Base-by-base conservation (phyloP, 2,888 invertebrate species). In the Thymelicus lineola region DNA sequence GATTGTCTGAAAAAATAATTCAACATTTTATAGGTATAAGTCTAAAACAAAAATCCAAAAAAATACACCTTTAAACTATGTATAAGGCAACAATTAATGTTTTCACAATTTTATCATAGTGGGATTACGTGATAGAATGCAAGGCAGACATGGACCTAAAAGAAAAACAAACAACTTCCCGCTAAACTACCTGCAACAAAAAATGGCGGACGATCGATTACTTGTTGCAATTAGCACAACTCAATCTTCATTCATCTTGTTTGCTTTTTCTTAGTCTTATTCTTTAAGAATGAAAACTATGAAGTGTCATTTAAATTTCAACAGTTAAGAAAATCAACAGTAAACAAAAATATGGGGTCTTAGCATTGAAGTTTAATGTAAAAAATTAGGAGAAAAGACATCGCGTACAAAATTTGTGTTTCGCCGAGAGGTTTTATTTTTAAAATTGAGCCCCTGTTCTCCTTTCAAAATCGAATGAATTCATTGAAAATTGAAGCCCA, bases 181-280 rank as follows among this genome's bases (percentile, higher is more conserved):
- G 46, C 68, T 45, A 28, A 55, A 57, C n/a, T 55, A 55, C 45
- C n/a, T 55, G 36, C 45, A 17, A 36, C 28, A 68, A 68, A 68
- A 62, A 68, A 68, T 68, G 68, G 14, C 62, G 55, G 45, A 55
- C 55, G 61, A 61, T 62, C 62, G 68, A 62, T 46, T 36, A 36
- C 35, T 61, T 14, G 17, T 15, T 48, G 62, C 61, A 61, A 62
- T 68, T 57, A 68, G 36, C 55, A 36, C 7, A 55, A 46, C 36
- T 61, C 36, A 35, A 61, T 53, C 55, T 55, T 61, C 67, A 67
- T 67, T 67, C 67, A 67, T 45, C 14, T 15, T 35, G 57, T 28
- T 59, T 67, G 17, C 35, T 55, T 67, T 67, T 67, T 53, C 35
- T 61, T 60, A 17, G 1, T 28, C 28, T 6, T 17, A 46, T 46